Conservation (phyloP, 2,113 vertebrate genomes). For the Nothocercus nigrocapillus region DNA sequence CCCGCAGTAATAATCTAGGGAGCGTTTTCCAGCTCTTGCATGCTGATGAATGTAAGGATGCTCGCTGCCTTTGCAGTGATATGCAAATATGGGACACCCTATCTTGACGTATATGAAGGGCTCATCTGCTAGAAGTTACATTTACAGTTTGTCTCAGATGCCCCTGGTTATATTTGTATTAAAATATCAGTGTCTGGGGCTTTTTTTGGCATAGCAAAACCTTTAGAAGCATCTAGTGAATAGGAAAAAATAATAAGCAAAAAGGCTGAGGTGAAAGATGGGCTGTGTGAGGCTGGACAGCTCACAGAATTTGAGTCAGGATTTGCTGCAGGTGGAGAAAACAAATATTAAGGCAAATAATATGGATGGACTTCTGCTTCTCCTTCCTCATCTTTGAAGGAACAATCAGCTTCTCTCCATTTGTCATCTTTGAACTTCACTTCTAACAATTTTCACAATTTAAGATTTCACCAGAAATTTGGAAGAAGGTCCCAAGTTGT, state of each 20-base stretch:
- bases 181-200: background rate
- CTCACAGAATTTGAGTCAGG: background rate
- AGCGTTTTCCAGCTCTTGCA: background rate
- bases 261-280: background rate
- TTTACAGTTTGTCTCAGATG: background rate
- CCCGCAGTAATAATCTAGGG: background rate
- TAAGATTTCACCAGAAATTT: background rate
- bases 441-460: background rate
- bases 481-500: background rate
- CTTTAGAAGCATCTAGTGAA: background rate
- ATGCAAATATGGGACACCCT: background rate
- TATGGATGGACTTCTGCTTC: background rate
- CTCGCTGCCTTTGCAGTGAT: background rate
- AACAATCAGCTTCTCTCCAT: background rate
- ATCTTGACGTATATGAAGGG: rapidly evolving
- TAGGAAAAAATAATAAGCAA: background rate
- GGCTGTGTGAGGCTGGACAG: background rate
- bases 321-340: background rate
- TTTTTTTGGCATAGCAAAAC: background rate
- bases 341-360: background rate
- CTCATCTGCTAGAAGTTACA: background rate
- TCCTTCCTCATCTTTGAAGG: background rate
- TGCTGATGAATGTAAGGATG: background rate
- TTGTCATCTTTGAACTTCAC: background rate
- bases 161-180: background rate